Base-by-base conservation (phyloP, 2,888 invertebrate species). In the Caenorhabditis sp. region DNA sequence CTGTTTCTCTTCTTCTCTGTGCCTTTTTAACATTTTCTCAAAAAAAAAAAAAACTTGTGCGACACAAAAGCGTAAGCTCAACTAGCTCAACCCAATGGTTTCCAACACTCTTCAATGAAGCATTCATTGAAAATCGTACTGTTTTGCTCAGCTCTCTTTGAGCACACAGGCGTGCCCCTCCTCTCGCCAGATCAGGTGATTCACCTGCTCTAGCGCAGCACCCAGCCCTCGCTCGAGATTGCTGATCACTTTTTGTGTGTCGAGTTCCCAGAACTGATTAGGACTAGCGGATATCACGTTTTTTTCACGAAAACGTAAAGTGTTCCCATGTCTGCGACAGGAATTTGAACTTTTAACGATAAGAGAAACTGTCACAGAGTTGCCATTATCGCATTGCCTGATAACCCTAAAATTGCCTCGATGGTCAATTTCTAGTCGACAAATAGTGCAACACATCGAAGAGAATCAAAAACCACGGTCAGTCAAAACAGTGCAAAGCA, bases 181-280 rank as follows among this genome's bases (percentile, higher is more conserved):
- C 37, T 22, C 20, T 13, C 22, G 20, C 13, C 26, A 24, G 37
- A 53, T 59, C 59, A 59, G 32, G 59, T 59, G 59, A 59, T 59
- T 59, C 45, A 45, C 32, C 58, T 56, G 55, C 55, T 56, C 39
- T 22, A 3, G 37, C 43, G 56, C 24, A 17, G 37, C 53, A 32
- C 17, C 20, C 4, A 27, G 20, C 24, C 17, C 41, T 41, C 41
- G 2, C 13, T n/a, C 11, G 20, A 24, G 15, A 35, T 35, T 53
- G 53, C 26, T 53, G 53, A 53, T 53, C 53, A 15, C 22, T 53
- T 39, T 15, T 37, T 15, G 8, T 46, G 46, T 58, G 15, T 46
- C 35, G 30, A 59, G 59, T 46, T 45, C 24, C 32, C 45, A 46
- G 30, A 45, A 59, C 59, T 59, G 59, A 45, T 43, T 30, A 32